A percentile compares a stretch with the other conserved stretches of the same genome.
Conservation (phyloP, 2,113 vertebrate species). For the Gasterosteus nipponicus region DNA sequence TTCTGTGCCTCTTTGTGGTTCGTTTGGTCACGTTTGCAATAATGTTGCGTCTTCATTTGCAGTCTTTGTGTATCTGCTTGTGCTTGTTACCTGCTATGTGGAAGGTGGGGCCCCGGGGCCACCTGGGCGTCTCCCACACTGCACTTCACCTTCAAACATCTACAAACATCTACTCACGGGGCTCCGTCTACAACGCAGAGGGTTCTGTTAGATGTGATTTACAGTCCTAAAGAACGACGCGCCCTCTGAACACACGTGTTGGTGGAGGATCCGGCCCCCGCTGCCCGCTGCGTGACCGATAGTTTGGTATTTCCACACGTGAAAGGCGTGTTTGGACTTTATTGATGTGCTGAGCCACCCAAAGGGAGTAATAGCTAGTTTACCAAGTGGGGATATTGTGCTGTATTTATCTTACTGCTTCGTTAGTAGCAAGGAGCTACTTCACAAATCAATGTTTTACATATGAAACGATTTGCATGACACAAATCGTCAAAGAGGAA, state of each 20-base stretch:
- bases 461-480: not conserved
- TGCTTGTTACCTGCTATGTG: not conserved
- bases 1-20: not conserved
- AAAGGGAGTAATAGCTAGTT: conserved; percentile 1
- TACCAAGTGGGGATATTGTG: not conserved
- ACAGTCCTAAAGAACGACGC: conserved; percentile 39
- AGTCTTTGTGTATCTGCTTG: not conserved
- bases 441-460: not conserved
- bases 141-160: not conserved
- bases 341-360: conserved; percentile 69
- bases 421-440: not conserved
- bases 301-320: conserved; percentile 72
- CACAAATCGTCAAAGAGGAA: too few species aligned
- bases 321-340: conserved; percentile 58
- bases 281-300: conserved; percentile 78
- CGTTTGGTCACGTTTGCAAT: not conserved
- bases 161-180: not conserved
- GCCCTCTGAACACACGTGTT: conserved; percentile 75
- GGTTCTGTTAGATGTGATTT: conserved; percentile 44
- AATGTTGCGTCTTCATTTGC: not conserved
- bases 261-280: conserved; percentile 26
- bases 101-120: not conserved
- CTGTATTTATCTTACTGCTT: not conserved
- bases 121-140: too few species aligned
- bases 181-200: not conserved